Evolutionary conservation across 53 echinoderm and acorn worm genomes (phyloP), one percentile per base, ranked within the genome.

Genomic region (Paelopatides confundens): DNA sequence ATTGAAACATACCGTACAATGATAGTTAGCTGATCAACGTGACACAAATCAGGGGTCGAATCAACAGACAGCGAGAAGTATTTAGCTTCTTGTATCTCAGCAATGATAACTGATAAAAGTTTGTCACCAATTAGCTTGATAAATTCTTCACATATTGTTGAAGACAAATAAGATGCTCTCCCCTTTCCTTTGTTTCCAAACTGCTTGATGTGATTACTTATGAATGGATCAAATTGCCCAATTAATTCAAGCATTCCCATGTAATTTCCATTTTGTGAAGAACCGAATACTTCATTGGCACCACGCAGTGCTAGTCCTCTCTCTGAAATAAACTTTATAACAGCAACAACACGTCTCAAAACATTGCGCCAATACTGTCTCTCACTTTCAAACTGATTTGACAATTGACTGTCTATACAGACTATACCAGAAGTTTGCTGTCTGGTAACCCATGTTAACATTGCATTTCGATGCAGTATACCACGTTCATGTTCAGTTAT

Each of bases 51-150:
- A 43, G 77, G 77, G 46, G 77, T 77, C 50, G 77, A 77, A 77
- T 77, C 77, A 47, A 77, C 77, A 49, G 77, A 77, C 47, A 77
- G 77, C 50, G 77, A 77, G 77, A 77, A 77, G 77, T 77, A 49
- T 49, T 77, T 77, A 49, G 77, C 77, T 48, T 46, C 50, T 77
- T 77, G 47, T 48, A 77, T 46, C 50, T 77, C 77, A 48, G 77
- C 50, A 46, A 77, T 49, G 50, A 77, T 77, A 77, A 48, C 29
- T 48, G 47, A 48, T 49, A 48, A 47, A 77, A 77, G 47, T 48
- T 77, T 46, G 47, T 50, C 50, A 47, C 47, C 77, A 46, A 77
- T 77, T 77, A 77, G 47, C 77, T 47, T 46, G 30, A 77, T 31
- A 77, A 77, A 48, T 77, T 77, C 77, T 77, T 47, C 77, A 49